Evolutionary conservation across 2,797 vertebrate species (phyloP).

Genomic region (Falco biarmicus): DNA sequence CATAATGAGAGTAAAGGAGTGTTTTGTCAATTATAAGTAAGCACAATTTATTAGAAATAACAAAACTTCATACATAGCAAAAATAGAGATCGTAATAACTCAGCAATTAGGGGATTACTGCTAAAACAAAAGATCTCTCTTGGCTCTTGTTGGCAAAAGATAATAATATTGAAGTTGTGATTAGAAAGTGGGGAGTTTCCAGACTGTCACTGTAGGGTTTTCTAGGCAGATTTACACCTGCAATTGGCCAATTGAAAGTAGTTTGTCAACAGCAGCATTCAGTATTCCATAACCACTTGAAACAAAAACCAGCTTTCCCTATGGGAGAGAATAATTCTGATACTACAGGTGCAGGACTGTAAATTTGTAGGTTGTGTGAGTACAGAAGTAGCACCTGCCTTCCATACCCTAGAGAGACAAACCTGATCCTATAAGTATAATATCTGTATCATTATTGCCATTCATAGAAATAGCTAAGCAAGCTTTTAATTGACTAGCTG

Average conservation of each 20-base stretch:
- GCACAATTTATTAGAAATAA: not conserved
- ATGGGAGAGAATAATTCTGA: not conserved
- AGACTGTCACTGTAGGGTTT: not conserved
- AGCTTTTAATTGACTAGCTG: not conserved
- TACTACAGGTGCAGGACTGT: not conserved
- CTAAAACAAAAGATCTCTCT: conserved; percentile 23
- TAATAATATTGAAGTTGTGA: not conserved
- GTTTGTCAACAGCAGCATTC: not conserved
- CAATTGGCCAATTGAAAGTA: not conserved
- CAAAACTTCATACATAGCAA: not conserved
- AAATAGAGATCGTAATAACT: not conserved
- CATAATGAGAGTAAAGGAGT: not conserved
- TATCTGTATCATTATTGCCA: not conserved
- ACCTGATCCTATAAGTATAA: not conserved
- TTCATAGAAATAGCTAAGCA: not conserved
- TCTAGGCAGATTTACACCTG: not conserved
- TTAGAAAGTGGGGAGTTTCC: not conserved
- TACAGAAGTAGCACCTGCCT: not conserved
- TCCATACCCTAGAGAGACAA: not conserved
- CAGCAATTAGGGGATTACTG: not conserved
- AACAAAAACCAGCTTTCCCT: not conserved
- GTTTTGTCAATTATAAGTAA: conserved; percentile 2
- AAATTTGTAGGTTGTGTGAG: not conserved
- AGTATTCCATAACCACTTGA: not conserved
- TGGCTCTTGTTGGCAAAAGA: conserved; percentile 4